phyloP scores from a whole-genome alignment of 2,888 invertebrate genomes.

The Poecilobothrus nobilitatus region DNA sequence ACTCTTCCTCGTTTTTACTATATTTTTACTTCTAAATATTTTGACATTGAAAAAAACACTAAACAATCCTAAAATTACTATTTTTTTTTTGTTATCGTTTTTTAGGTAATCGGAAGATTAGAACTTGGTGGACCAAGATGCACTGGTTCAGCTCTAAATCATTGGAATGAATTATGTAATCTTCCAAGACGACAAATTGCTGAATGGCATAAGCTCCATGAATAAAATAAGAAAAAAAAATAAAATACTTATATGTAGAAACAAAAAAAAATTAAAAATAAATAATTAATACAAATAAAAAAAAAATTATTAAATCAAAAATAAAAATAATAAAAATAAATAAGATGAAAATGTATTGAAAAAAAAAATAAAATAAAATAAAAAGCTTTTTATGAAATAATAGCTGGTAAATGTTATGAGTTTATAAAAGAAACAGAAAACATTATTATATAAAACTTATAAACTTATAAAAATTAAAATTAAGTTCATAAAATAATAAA shows the following conservation, averaged over 20 bases:
- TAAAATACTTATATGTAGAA: background rate
- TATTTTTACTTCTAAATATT: too few relatives aligned
- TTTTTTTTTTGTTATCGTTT: constrained; percentile 15
- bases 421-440: background rate
- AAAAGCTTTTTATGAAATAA: background rate
- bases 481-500: background rate
- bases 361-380: background rate
- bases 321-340: background rate
- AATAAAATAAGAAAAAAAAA: constrained; percentile 48
- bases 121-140: constrained; percentile 81
- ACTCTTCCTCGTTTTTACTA: too few relatives aligned
- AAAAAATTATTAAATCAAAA: background rate
- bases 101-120: constrained; percentile 86
- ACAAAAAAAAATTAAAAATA: background rate
- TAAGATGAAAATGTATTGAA: background rate
- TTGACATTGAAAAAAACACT: too few relatives aligned
- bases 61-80: too few relatives aligned
- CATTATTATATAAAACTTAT: background rate
- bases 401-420: background rate
- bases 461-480: background rate
- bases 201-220: constrained; percentile 97
- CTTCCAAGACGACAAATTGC: constrained; percentile 97
- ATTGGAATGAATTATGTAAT: constrained; percentile 96
- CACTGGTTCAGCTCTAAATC: constrained; percentile 74
- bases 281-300: background rate